Base-by-base conservation (phyloP, 1,140 invertebrate genomes). In the Adelges cooleyi region DNA sequence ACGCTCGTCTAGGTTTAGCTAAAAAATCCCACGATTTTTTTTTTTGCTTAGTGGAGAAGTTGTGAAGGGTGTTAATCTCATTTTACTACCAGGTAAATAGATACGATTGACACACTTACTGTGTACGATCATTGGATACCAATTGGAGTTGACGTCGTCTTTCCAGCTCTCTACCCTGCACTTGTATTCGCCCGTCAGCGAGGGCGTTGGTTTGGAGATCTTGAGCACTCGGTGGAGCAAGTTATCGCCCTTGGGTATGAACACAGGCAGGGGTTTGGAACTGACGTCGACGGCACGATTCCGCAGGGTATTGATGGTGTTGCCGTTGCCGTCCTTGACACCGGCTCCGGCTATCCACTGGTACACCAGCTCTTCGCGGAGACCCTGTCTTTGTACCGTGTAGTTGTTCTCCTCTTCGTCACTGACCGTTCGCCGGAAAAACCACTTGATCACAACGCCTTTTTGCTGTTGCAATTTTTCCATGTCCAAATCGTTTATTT, bases 121-220 rank as follows among this genome's bases (percentile, higher is more conserved):
- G 25, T 62, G 46, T 0, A 62, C 56, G 40, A 62, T 42, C 56
- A 62, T 62, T 0, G 56, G 56, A 17, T 62, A 17, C 56, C 56
- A 62, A 2, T 15, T 17, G 1, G 56, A 62, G 6, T 42, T n/a
- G n/a, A 17, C 17, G n/a, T 62, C 56, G 3, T 40, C 25, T 25
- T 48, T 62, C 56, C 56, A 62, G 17, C 46, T 42, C 17, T 62
- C 56, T 42, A 62, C 56, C 44, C 22, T 40, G n/a, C 56, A 62
- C 40, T 25, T 17, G 40, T 62, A 62, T 42, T 62, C 56, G 40
- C 56, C 56, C 17, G 56, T 62, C 2, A 62, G 56, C 10, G 44
- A 40, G 42, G 56, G 25, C n/a, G 42, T 48, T 10, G 56, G 56
- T 17, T 42, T 23, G 4, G 42, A 25, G 9, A 62, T 42, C 17